Evolutionary conservation across 2,888 invertebrate genomes (phyloP).

Genomic region (Germaria angustata): DNA sequence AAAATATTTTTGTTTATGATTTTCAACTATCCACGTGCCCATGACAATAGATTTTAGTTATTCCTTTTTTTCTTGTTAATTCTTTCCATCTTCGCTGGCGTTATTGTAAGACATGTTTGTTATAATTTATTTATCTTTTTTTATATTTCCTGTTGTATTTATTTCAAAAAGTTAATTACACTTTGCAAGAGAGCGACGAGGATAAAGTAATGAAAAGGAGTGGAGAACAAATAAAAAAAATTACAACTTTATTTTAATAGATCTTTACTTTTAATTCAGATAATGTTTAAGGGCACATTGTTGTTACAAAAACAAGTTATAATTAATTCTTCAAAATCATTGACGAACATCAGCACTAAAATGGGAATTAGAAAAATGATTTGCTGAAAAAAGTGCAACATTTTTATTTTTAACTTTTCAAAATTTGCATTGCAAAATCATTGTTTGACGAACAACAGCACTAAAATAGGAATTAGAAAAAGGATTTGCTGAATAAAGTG

Average conservation of each 20-base stretch:
- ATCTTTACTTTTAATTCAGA: conserved; percentile 20
- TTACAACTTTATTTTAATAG: conserved; percentile 10
- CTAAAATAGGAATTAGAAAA: neutral
- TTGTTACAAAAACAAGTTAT: conserved; percentile 18
- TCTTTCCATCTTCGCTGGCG: conserved; percentile 31
- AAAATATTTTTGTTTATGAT: conserved; percentile 59
- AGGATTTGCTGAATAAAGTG: too few species aligned
- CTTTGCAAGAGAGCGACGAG: conserved; percentile 26
- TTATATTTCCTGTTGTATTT: conserved; percentile 56
- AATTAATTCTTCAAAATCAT: neutral
- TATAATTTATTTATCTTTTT: conserved; percentile 48
- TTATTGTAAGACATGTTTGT: conserved; percentile 52
- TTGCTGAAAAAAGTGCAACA: too few species aligned
- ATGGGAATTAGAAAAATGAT: too few species aligned
- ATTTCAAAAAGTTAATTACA: conserved; percentile 65
- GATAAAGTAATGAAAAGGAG: neutral
- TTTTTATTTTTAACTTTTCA: too few species aligned
- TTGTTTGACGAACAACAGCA: neutral
- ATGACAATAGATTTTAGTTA: conserved; percentile 65
- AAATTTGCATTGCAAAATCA: too few species aligned
- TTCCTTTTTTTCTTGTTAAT: conserved; percentile 43
- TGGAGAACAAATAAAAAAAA: neutral
- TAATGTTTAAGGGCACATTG: conserved; percentile 59
- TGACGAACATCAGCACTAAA: too few species aligned
- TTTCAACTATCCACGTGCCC: conserved; percentile 64